Conservation (phyloP, 2,888 invertebrate species). For the Augochlorella aurata region DNA sequence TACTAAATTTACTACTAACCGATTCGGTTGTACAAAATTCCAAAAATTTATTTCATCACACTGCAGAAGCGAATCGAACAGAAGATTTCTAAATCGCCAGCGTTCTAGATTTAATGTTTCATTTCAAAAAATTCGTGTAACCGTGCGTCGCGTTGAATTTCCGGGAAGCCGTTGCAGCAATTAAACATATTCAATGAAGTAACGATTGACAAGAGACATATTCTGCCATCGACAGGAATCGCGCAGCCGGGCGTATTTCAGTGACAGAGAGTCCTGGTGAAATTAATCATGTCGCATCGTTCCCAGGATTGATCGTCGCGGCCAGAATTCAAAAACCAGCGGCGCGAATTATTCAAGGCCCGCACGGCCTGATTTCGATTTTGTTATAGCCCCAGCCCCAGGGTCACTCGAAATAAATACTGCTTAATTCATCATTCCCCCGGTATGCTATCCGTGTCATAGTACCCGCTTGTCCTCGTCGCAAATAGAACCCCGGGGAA, state of each 20-base stretch:
- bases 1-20: too few relatives aligned
- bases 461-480: conserved; percentile 68
- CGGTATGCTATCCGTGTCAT: conserved; percentile 49
- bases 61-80: too few relatives aligned
- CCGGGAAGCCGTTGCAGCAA: conserved; percentile 22
- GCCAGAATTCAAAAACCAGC: conserved; percentile 40
- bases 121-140: neutral
- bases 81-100: neutral
- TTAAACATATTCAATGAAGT: conserved; percentile 56
- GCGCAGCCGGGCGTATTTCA: conserved; percentile 35
- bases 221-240: conserved; percentile 49
- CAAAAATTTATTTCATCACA: too few relatives aligned
- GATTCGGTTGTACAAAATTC: too few relatives aligned
- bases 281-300: conserved; percentile 53
- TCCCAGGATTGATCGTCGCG: conserved; percentile 45
- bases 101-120: neutral
- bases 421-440: conserved; percentile 62
- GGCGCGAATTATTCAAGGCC: conserved; percentile 49
- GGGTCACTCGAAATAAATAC: conserved; percentile 66
- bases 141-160: conserved; percentile 29
- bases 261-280: conserved; percentile 18
- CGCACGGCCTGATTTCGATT: conserved; percentile 60
- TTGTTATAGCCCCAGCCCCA: conserved; percentile 19
- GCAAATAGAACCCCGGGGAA: conserved; percentile 75
- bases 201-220: conserved; percentile 49